Percentiles rank a stretch among this genome's conserved stretches.
phyloP scores from a whole-genome alignment of 2,888 invertebrate species.

The Beris morrisii region DNA sequence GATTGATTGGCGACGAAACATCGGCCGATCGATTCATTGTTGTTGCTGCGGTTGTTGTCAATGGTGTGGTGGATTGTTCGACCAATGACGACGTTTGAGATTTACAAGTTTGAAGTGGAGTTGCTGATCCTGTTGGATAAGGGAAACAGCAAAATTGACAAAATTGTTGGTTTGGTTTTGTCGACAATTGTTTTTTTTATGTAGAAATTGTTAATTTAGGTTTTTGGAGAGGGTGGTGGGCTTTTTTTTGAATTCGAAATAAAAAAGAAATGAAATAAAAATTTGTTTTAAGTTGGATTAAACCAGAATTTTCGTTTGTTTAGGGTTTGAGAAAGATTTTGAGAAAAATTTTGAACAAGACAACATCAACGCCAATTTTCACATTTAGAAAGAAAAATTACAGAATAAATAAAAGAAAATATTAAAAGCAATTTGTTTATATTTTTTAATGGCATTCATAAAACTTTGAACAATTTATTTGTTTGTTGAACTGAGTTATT shows the following conservation, averaged over 20 bases:
- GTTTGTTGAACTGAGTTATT: no score
- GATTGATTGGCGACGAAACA: constrained; percentile 32
- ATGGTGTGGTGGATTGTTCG: constrained; percentile 40
- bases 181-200: background rate
- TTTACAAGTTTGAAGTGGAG: constrained; percentile 54
- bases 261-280: constrained; percentile 34
- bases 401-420: constrained; percentile 1
- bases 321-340: no score
- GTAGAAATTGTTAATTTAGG: background rate
- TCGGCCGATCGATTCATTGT: constrained; percentile 47
- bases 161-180: background rate
- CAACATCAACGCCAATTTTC: constrained; percentile 34
- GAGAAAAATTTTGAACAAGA: constrained; percentile 16
- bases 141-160: constrained; percentile 38
- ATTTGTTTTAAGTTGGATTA: background rate
- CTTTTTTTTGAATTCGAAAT: constrained; percentile 35
- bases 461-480: no score
- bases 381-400: background rate
- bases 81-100: constrained; percentile 47
- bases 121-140: constrained; percentile 46
- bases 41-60: constrained; percentile 42
- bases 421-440: constrained; percentile 17
- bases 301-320: background rate
- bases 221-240: background rate
- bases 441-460: background rate